phyloP scores from a whole-genome alignment of 1,140 invertebrate genomes.

The Lordiphosa mommai region DNA sequence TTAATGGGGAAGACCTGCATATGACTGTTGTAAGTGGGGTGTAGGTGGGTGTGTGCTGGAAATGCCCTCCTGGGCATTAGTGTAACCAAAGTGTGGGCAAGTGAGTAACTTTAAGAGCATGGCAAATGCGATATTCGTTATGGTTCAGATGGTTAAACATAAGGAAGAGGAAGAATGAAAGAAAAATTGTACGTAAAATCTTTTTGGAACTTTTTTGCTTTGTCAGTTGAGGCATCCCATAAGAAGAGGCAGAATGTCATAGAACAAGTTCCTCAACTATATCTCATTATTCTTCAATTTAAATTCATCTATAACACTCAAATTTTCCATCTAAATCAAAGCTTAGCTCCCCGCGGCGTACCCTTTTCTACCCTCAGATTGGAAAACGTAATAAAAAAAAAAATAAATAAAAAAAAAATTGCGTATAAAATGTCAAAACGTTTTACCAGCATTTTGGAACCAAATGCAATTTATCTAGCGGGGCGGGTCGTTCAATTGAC shows the following conservation, averaged over 20 bases:
- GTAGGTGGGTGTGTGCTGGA: constrained; percentile 34
- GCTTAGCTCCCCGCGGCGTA: constrained; percentile 48
- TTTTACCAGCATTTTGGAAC: constrained; percentile 45
- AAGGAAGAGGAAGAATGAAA: background rate
- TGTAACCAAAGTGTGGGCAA: constrained; percentile 17
- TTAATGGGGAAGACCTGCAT: constrained; percentile 66
- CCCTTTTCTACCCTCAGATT: constrained; percentile 33
- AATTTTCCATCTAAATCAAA: constrained; percentile 62
- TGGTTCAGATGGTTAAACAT: constrained; percentile 1
- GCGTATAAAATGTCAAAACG: constrained; percentile 74
- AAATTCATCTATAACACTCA: constrained; percentile 24
- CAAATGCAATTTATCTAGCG: constrained; percentile 67
- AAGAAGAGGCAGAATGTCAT: too few relatives aligned
- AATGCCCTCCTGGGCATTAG: constrained; percentile 58
- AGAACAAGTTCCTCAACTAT: background rate
- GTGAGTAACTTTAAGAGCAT: background rate
- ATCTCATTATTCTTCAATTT: constrained; percentile 25
- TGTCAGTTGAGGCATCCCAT: background rate
- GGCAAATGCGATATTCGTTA: constrained; percentile 21
- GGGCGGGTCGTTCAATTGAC: constrained; percentile 50
- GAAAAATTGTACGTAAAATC: too few relatives aligned
- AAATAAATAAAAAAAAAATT: constrained; percentile 19
- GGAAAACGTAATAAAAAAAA: constrained; percentile 48
- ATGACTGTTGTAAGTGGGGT: constrained; percentile 25
- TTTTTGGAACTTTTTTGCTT: too few relatives aligned